phyloP scores from a whole-genome alignment of 2,113 vertebrate species.

The Rhipidura dahli region DNA sequence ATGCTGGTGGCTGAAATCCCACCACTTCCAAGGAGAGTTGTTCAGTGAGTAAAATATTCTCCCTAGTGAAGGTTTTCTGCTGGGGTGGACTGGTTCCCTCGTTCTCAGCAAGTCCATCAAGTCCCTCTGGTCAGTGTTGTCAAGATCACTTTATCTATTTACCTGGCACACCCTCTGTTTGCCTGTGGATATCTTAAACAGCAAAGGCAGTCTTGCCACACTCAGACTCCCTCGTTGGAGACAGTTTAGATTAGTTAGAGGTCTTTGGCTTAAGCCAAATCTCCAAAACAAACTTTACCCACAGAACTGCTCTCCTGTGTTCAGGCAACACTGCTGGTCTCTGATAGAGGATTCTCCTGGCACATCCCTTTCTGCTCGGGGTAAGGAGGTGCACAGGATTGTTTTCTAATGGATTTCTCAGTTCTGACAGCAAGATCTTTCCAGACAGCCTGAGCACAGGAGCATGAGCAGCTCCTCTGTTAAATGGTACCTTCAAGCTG shows the following conservation, averaged over 20 bases:
- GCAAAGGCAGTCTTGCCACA: background rate
- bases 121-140: background rate
- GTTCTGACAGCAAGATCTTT: background rate
- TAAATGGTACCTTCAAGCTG: background rate
- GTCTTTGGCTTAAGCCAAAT: background rate
- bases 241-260: background rate
- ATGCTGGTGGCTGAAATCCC: background rate
- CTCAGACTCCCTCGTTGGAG: background rate
- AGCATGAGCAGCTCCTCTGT: background rate
- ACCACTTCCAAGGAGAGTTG: background rate
- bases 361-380: background rate
- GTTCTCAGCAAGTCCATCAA: background rate
- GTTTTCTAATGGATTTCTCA: background rate
- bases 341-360: background rate
- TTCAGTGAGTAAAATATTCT: background rate
- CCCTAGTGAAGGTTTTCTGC: background rate
- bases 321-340: background rate
- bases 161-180: constrained; percentile 7
- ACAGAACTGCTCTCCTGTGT: background rate
- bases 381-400: accelerated
- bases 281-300: background rate
- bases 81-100: background rate
- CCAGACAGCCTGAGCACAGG: background rate
- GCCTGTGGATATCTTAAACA: background rate
- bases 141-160: background rate